Conservation (phyloP, 2,113 vertebrate species). For the Synodontis membranacea region DNA sequence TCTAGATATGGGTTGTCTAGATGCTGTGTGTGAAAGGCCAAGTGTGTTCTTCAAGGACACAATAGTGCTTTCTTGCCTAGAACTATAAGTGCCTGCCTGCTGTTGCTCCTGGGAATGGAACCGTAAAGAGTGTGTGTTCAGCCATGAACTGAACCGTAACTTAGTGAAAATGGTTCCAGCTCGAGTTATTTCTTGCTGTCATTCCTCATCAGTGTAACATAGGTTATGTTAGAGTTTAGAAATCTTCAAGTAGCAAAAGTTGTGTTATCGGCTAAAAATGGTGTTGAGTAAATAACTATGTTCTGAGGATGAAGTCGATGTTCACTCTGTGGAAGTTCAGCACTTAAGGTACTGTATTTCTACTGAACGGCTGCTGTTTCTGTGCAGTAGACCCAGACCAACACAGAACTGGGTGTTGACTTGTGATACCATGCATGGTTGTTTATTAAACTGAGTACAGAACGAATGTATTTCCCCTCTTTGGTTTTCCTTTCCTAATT, state of each 20-base stretch:
- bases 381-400: background rate
- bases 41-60: background rate
- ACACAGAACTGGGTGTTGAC: slow-evolving; percentile 47
- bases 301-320: background rate
- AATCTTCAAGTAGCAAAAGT: background rate
- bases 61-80: background rate
- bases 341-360: background rate
- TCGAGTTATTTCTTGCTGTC: background rate
- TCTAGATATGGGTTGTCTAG: too few relatives aligned
- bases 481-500: background rate
- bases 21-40: background rate
- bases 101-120: background rate
- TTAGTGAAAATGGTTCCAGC: background rate
- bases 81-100: background rate
- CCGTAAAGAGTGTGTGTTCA: background rate
- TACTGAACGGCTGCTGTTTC: slow-evolving; percentile 12
- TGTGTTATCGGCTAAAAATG: background rate
- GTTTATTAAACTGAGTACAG: background rate
- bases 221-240: background rate
- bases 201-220: background rate
- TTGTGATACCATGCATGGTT: slow-evolving; percentile 13
- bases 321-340: background rate
- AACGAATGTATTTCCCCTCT: background rate
- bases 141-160: background rate
- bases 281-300: background rate